Base-by-base conservation (phyloP, 2,113 vertebrate species). In the Herpetotheres cachinnans region DNA sequence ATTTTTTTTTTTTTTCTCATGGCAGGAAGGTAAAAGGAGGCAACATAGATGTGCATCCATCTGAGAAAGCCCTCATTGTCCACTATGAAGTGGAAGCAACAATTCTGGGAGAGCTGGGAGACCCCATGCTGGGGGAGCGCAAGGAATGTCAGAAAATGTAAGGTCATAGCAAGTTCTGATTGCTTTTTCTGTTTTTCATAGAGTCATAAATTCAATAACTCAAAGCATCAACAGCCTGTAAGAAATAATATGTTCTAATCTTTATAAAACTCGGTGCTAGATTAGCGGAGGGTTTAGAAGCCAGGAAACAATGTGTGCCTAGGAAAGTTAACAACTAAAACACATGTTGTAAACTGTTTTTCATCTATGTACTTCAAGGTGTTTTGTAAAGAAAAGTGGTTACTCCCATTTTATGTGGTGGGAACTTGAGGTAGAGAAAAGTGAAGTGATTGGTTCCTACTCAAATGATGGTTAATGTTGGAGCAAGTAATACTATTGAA, bases 121-220 rank as follows among this genome's bases (percentile, higher is more conserved):
- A 99, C 69, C 97, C 98, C 20, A 98, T 99, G 98, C 94, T 99
- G 67, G 99, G 99, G 59, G 98, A 99, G 56, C 98, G 99, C 71
- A 99, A 99, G 89, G 98, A 99, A 70, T 99, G 99, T 96, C 99
- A 99, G 97, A 99, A 99, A 98, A 99, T 99, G 99, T 99, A 97
- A 98, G 99, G 77, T 92, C 50, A 21, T 9, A 15, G 29, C 42
- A 71, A 76, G 44, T 69, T 93, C 27, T 62, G n/a, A 24, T 86
- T 29, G 8, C n/a, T 77, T 54, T 82, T 89, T 85, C 49, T 15
- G 7, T 2, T 83, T 90, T 77, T 81, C 6, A 2, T 1, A 47
- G 44, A 47, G 44, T 76, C 20, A 9, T 15, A 32, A 71, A 63
- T 89, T 78, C 12, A 67, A 0, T 78, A 67, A 44, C 52, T 72